Evolutionary conservation across 2,113 vertebrate genomes (phyloP).

Genomic region (Zonotrichia leucophrys): DNA sequence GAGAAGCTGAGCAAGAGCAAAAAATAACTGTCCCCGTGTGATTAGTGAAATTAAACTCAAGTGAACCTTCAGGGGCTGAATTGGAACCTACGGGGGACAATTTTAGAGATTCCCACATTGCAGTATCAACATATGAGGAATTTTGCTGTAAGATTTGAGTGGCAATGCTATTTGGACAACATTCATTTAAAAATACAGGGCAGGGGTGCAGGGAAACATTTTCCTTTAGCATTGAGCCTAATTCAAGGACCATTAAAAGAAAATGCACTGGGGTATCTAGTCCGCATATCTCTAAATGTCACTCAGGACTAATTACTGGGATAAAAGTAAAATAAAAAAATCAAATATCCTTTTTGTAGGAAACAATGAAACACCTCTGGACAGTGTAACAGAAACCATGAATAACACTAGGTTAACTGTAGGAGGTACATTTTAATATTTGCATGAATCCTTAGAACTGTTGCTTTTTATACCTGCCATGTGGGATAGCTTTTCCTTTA

Average conservation of each 20-base stretch:
- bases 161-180: background rate
- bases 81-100: background rate
- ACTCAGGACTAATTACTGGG: background rate
- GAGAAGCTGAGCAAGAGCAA: background rate
- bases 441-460: background rate
- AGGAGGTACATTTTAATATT: background rate
- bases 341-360: background rate
- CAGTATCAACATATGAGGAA: background rate
- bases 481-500: background rate
- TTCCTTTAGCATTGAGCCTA: background rate
- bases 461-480: background rate
- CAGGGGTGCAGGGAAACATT: background rate
- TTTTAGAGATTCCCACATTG: background rate
- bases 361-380: background rate
- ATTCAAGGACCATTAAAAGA: background rate
- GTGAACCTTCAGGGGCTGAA: constrained; percentile 23
- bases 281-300: background rate
- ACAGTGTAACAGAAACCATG: background rate
- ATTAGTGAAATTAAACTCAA: constrained; percentile 54
- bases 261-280: background rate
- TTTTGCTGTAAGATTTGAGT: background rate
- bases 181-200: constrained; percentile 1
- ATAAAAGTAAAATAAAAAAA: background rate
- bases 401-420: background rate
- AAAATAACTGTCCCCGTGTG: constrained; percentile 22